Evolutionary conservation across 2,797 vertebrate species (phyloP).

Genomic region (Enteromius thamalakanensis): DNA sequence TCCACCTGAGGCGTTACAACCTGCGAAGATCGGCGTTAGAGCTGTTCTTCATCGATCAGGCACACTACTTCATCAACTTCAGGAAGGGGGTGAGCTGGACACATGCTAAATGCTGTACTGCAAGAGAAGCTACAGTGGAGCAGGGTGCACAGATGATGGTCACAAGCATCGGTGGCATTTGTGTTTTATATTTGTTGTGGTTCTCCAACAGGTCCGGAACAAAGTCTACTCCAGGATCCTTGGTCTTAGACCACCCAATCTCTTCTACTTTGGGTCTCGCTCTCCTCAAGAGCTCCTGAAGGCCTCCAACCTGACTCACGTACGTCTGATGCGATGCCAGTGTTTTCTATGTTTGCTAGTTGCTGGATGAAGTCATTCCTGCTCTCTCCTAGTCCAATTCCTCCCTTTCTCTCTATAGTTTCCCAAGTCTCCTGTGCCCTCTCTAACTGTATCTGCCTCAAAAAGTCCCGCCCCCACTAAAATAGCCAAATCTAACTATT

Average conservation of each 20-base stretch:
- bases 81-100: slow-evolving; percentile 80
- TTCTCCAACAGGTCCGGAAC: slow-evolving; percentile 84
- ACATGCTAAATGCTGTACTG: neutral
- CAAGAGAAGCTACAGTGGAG: neutral
- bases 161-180: neutral
- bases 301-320: slow-evolving; percentile 94
- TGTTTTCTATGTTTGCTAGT: neutral
- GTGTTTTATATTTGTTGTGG: neutral
- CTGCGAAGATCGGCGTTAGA: slow-evolving; percentile 93
- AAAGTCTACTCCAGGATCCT: slow-evolving; percentile 93
- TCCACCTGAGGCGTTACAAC: slow-evolving; percentile 96
- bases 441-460: neutral
- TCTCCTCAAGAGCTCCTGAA: slow-evolving; percentile 96
- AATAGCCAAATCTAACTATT: neutral
- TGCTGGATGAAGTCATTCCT: neutral
- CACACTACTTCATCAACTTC: slow-evolving; percentile 99
- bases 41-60: slow-evolving; percentile 97
- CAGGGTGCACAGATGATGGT: slow-evolving; percentile 6
- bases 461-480: neutral
- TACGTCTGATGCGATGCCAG: slow-evolving; percentile 57
- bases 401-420: too few species aligned
- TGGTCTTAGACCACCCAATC: slow-evolving; percentile 84
- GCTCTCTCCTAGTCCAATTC: neutral
- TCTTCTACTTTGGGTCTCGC: slow-evolving; percentile 90
- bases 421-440: neutral